Evolutionary conservation across 1,140 invertebrate genomes (phyloP).

Genomic region (Dreissena polymorpha): DNA sequence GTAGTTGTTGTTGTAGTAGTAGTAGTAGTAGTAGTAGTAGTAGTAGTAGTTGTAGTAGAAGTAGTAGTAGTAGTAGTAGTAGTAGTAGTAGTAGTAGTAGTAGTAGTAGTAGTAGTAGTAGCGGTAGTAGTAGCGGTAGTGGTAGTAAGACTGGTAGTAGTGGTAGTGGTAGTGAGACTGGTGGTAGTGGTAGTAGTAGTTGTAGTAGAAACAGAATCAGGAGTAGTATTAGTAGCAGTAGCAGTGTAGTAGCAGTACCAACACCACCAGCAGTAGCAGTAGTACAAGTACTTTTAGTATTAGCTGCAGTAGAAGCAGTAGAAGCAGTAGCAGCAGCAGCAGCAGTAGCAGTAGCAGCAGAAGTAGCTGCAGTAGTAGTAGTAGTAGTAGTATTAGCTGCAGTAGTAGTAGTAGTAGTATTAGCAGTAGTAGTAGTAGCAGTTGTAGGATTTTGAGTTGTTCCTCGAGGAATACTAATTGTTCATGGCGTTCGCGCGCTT

Average conservation of each 20-base stretch:
- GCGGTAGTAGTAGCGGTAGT: neutral
- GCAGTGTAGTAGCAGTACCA: slow-evolving; percentile 29
- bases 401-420: slow-evolving; percentile 38
- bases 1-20: slow-evolving; percentile 42
- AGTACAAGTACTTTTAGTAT: slow-evolving; percentile 24
- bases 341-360: slow-evolving; percentile 24
- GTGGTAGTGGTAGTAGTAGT: slow-evolving; percentile 41
- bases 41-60: slow-evolving; percentile 56
- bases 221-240: slow-evolving; percentile 39
- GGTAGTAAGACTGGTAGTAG: slow-evolving; percentile 12
- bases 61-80: slow-evolving; percentile 53
- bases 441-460: no score
- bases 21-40: slow-evolving; percentile 45
- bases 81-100: slow-evolving; percentile 2
- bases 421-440: slow-evolving; percentile 35
- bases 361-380: slow-evolving; percentile 24
- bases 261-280: slow-evolving; percentile 32
- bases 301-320: no score
- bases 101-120: slow-evolving; percentile 1
- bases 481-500: no score
- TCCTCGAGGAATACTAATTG: no score
- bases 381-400: slow-evolving; percentile 31
- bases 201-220: slow-evolving; percentile 50
- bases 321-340: slow-evolving; percentile 29
- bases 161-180: slow-evolving; percentile 1